Conservation (phyloP, 2,888 invertebrate genomes). For the Tetheella fluctuosa region DNA sequence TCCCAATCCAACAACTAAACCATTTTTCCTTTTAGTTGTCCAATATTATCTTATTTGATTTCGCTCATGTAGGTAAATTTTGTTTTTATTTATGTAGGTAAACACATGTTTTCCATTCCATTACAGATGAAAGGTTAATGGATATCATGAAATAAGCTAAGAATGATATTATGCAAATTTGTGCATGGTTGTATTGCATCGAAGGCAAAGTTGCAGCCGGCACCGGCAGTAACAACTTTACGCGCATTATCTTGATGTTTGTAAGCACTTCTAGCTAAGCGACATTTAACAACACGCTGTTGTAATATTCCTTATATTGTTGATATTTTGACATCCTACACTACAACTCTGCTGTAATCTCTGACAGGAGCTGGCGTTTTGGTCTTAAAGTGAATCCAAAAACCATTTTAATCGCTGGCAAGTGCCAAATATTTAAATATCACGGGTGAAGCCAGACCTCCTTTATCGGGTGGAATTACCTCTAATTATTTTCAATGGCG, state of each 20-base stretch:
- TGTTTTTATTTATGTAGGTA: too few species aligned
- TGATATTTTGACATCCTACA: background rate
- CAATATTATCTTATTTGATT: background rate
- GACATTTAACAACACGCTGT: constrained; percentile 16
- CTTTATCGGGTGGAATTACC: too few species aligned
- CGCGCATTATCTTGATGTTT: constrained; percentile 5
- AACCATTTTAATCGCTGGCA: too few species aligned
- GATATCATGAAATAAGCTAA: background rate
- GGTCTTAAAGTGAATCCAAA: too few species aligned
- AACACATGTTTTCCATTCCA: background rate
- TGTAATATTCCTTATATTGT: background rate
- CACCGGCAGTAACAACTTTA: constrained; percentile 4
- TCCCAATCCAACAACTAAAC: background rate
- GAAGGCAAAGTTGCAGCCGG: background rate
- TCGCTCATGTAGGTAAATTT: too few species aligned
- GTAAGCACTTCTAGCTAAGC: constrained; percentile 13
- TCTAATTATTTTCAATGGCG: too few species aligned
- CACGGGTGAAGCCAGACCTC: too few species aligned
- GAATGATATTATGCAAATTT: background rate
- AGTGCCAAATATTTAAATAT: too few species aligned
- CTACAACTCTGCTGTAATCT: too few species aligned
- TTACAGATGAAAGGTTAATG: background rate
- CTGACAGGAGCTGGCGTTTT: too few species aligned
- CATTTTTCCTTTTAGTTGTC: background rate
- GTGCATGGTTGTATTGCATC: background rate